phyloP scores from a whole-genome alignment of 2,888 invertebrate genomes.

The Drosophila subsilvestris region DNA sequence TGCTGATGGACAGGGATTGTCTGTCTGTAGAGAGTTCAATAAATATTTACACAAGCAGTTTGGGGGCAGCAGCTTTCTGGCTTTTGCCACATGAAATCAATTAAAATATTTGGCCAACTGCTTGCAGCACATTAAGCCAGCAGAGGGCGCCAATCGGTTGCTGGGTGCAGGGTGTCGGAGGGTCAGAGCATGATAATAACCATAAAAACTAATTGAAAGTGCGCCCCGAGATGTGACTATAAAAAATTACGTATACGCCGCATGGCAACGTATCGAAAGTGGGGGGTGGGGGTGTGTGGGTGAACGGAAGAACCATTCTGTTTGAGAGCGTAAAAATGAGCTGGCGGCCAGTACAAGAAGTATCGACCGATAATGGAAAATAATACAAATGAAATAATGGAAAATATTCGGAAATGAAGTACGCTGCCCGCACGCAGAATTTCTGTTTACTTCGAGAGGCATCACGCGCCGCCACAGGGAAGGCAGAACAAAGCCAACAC shows the following conservation, averaged over 20 bases:
- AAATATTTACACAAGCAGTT: slow-evolving; percentile 55
- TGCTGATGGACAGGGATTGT: slow-evolving; percentile 15
- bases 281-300: neutral
- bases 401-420: slow-evolving; percentile 46
- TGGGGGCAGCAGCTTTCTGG: slow-evolving; percentile 8
- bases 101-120: slow-evolving; percentile 67
- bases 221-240: slow-evolving; percentile 36
- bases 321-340: slow-evolving; percentile 1
- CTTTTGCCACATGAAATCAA: slow-evolving; percentile 66
- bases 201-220: slow-evolving; percentile 66
- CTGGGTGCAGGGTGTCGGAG: slow-evolving; percentile 4
- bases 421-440: slow-evolving; percentile 16
- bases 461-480: slow-evolving; percentile 21
- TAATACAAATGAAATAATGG: slow-evolving; percentile 19
- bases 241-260: slow-evolving; percentile 59
- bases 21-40: slow-evolving; percentile 6
- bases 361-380: slow-evolving; percentile 39
- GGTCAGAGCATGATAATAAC: slow-evolving; percentile 36
- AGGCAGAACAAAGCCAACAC: slow-evolving; percentile 21
- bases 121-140: slow-evolving; percentile 44
- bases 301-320: slow-evolving; percentile 1
- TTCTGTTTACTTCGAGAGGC: slow-evolving; percentile 48
- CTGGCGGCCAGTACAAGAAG: slow-evolving; percentile 11
- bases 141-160: slow-evolving; percentile 1
- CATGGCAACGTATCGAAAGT: slow-evolving; percentile 15